Conservation (phyloP, 2,888 invertebrate species). For the Aspidapion aeneum region DNA sequence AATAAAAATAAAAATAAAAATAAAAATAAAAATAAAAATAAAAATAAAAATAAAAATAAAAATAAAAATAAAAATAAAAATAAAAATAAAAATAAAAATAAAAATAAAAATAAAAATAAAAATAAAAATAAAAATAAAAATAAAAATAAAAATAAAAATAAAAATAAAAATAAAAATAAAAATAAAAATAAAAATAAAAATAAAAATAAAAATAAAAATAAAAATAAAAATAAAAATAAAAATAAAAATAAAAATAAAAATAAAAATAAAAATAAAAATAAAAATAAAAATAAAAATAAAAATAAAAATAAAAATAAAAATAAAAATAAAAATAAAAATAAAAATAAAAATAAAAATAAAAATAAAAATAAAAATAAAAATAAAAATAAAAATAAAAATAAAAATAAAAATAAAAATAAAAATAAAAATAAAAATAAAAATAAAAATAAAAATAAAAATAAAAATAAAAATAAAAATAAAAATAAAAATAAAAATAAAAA, state of each 20-base stretch:
- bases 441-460: neutral
- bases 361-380: neutral
- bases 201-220: neutral
- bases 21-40: neutral
- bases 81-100: neutral
- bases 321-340: neutral
- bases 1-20: neutral
- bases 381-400: neutral
- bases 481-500: neutral
- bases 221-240: neutral
- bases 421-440: neutral
- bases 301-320: neutral
- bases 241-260: neutral
- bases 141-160: neutral
- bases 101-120: neutral
- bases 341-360: neutral
- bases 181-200: neutral
- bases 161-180: neutral
- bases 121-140: neutral
- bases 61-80: neutral
- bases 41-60: neutral
- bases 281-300: neutral
- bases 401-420: neutral
- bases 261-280: neutral
- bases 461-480: neutral